Evolutionary conservation across 1,140 invertebrate species (phyloP), one percentile per base, ranked within the genome.

Genomic region (Pseudomyrmex flavicornis): DNA sequence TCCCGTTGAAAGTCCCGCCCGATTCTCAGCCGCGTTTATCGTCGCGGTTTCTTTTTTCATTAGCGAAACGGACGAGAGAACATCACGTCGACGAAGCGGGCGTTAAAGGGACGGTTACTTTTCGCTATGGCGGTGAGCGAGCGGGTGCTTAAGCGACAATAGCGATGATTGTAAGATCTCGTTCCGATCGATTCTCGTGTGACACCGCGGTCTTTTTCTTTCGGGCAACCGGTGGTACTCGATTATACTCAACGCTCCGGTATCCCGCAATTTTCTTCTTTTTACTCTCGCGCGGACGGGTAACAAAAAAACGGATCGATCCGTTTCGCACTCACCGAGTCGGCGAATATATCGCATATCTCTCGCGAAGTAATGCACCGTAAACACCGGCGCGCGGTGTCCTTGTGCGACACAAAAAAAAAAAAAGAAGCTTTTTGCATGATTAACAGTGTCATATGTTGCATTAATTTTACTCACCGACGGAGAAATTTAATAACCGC

Each of bases 101-200:
- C 52, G 20, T 48, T 26, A 26, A 79, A 79, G 15, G 66, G 35
- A 46, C 26, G 54, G 44, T 2, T 56, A 69, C 65, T 77, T 62
- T 77, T 59, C 15, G 54, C n/a, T 35, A 72, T 26, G 20, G 66
- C 17, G 15, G 44, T 59, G 44, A 9, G 20, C 15, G 48, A 56
- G 9, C 17, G 62, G 9, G 3, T 46, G 74, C 35, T 46, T 46
- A 26, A 58, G 52, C 35, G 48, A 48, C 17, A 69, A 22, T 17
- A 17, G 63, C 66, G 46, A 68, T 59, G 44, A 66, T 56, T 48
- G 22, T 80, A 59, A 35, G 66, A 80, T 80, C 54, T 80, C 26
- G 65, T 79, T 69, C 50, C 54, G 76, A 80, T 80, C 76, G 76
- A 80, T 80, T 79, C 35, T 9, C 35, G 63, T 56, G 52, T 48